Percentiles rank a stretch among this genome's conserved stretches.
phyloP scores from a whole-genome alignment of 2,113 vertebrate species.

The Ammospiza nelsoni region DNA sequence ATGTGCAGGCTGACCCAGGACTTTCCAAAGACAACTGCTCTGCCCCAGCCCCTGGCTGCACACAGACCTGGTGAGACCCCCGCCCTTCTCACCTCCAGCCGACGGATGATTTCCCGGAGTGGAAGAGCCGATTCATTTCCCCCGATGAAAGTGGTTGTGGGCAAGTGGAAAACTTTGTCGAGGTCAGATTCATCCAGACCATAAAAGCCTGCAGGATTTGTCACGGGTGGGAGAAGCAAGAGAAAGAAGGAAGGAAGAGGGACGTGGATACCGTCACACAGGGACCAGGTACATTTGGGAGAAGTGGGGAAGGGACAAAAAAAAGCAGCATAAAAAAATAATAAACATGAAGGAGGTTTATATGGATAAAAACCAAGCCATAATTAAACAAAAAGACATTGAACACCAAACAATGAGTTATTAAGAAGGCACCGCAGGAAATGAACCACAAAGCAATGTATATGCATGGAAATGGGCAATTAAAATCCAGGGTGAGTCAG shows the following conservation, averaged over 20 bases:
- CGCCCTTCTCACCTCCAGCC: slow-evolving; percentile 84
- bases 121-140: slow-evolving; percentile 85
- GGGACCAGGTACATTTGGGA: slow-evolving; percentile 17
- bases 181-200: slow-evolving; percentile 88
- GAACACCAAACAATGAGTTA: background rate
- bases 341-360: slow-evolving; percentile 48
- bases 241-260: background rate
- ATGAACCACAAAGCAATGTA: background rate
- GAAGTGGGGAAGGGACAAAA: background rate
- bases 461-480: background rate
- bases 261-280: background rate
- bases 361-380: background rate
- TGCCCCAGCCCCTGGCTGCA: background rate
- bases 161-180: slow-evolving; percentile 92
- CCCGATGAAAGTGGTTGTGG: slow-evolving; percentile 93
- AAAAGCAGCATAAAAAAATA: slow-evolving; percentile 34
- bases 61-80: background rate
- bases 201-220: slow-evolving; percentile 83
- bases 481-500: slow-evolving; percentile 11
- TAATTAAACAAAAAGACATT: slow-evolving; percentile 45
- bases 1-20: background rate
- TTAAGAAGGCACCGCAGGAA: background rate
- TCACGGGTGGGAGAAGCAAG: slow-evolving; percentile 39
- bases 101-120: slow-evolving; percentile 89
- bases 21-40: background rate